Base-by-base conservation (phyloP, 1,140 invertebrate species). In the Drosophila ficusphila region DNA sequence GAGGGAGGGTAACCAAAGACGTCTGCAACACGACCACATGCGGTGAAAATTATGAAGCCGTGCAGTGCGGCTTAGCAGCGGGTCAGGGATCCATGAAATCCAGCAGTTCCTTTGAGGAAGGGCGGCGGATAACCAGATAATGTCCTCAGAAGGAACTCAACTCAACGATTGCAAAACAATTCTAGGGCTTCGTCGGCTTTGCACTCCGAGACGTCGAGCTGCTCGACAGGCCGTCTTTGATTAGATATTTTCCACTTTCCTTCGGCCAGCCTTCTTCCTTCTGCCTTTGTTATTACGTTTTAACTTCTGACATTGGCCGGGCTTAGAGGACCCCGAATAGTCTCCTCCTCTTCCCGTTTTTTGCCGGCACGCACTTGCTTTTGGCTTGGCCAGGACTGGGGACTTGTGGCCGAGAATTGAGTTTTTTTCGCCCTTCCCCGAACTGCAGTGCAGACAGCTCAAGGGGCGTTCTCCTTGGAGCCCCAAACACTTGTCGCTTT, bases 161-260 rank as follows among this genome's bases (percentile, higher is more conserved):
- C 69, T 72, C 46, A 62, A 14, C 79, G 62, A 83, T 85, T 71
- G 75, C 76, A 71, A 67, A 85, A 60, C 76, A 75, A 85, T 83
- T 83, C 51, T 64, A 85, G 18, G 79, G 81, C 76, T 83, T 83
- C 79, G 49, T 46, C 23, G 34, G 44, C 62, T 64, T 19, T 81
- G 76, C 77, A 69, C 71, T 65, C 47, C 69, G 65, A 81, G 42
- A 52, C 27, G 53, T 56, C 33, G 53, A 72, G 23, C 19, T 5
- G 34, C 65, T 52, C 25, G 47, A 53, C 29, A 51, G 33, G 52
- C 53, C 38, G 46, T 54, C 79, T 79, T 85, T 83, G 79, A 83
- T 83, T 83, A 83, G 78, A 83, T 79, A 79, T 85, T 83, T 82
- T 54, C 62, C 79, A 82, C 79, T 85, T 85, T 77, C 75, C 75